Evolutionary conservation across 2,888 invertebrate species (phyloP), one percentile per base, ranked within the genome.

Genomic region (Choreutis nemorana): DNA sequence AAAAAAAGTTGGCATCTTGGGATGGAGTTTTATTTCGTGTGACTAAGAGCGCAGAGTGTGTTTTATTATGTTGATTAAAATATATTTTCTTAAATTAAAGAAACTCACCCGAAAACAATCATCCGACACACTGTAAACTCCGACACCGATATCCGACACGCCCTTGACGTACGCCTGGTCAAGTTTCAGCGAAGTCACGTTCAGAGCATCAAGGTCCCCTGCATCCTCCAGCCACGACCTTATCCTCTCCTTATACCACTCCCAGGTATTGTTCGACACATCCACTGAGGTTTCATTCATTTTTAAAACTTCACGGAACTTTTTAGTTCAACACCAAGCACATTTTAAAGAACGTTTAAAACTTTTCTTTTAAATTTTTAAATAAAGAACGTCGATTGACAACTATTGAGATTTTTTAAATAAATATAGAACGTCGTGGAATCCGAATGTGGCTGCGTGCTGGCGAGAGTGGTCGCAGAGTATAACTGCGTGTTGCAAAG

Each of bases 51-150:
- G n/a, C n/a, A n/a, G n/a, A n/a, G n/a, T n/a, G n/a, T n/a, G n/a
- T n/a, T n/a, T n/a, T n/a, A n/a, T n/a, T n/a, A n/a, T n/a, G n/a
- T n/a, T n/a, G n/a, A n/a, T n/a, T n/a, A n/a, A n/a, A n/a, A n/a
- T n/a, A n/a, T n/a, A n/a, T n/a, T n/a, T n/a, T n/a, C n/a, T n/a
- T n/a, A 4, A 16, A 21, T 7, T 7, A 18, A 32, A 23, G 23
- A 23, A 14, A 67, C 82, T 81, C 61, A 90, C 90, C 61, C 81
- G 73, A 50, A 84, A 81, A 49, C 90, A 91, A 46, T 89, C 87
- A 31, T 85, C 83, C 10, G 87, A 87, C 1, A 89, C 81, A 12
- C 81, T 72, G 49, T 89, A 90, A 3, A 89, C 64, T 49, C 82
- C 83, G 7, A 80, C 66, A 33, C 57, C 54, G 4, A 48, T 50